Conservation (phyloP, 92 coral and sea anemone species). For the Metridium senile region DNA sequence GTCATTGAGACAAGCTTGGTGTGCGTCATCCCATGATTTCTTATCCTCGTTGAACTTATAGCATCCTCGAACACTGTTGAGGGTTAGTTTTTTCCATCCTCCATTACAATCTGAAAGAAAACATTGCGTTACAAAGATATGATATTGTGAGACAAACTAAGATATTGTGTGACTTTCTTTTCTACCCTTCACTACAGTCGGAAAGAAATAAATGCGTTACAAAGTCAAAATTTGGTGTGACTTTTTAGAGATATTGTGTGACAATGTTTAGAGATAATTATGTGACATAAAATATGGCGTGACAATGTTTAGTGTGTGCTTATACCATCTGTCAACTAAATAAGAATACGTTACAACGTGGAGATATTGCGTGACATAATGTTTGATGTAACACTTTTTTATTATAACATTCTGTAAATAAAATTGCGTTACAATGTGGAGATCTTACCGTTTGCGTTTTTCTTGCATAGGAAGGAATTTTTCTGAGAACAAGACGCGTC, state of each 20-base stretch:
- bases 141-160: background rate
- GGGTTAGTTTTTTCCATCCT: conserved; percentile 91
- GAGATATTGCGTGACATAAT: conserved; percentile 59
- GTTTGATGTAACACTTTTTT: too few relatives aligned
- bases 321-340: too few relatives aligned
- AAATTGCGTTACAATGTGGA: background rate
- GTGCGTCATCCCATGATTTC: conserved; percentile 88
- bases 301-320: too few relatives aligned
- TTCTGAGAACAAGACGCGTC: conserved; percentile 87
- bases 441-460: conserved; percentile 69
- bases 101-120: conserved; percentile 61
- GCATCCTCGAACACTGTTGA: conserved; percentile 87
- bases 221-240: background rate
- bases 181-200: conserved; percentile 61
- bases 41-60: conserved; percentile 72
- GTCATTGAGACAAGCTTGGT: conserved; percentile 70
- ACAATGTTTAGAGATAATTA: too few relatives aligned
- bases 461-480: conserved; percentile 89
- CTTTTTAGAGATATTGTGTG: background rate
- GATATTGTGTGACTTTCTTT: conserved; percentile 23
- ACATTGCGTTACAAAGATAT: background rate
- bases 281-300: background rate
- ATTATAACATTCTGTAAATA: too few relatives aligned
- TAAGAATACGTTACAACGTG: background rate
- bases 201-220: background rate